Evolutionary conservation across 64 coral and sea anemone genomes (phyloP).

Genomic region (Stichodactyla mertensii): DNA sequence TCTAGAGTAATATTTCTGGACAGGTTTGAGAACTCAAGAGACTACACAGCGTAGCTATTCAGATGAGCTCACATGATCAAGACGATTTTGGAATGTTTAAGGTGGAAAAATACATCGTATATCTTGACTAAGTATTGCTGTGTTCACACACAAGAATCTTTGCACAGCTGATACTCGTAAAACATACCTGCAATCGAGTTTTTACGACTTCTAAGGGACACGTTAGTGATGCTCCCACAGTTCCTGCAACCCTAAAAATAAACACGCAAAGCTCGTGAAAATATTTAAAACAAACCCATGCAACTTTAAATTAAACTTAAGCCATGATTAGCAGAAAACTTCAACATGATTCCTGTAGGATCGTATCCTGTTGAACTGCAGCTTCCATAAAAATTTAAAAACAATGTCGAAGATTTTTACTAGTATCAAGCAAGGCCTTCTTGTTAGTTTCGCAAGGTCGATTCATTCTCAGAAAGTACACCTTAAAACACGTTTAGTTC

Average conservation of each 20-base stretch:
- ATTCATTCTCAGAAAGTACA: not conserved
- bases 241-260: slow-evolving; percentile 74
- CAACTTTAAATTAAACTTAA: too few species aligned
- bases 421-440: not conserved
- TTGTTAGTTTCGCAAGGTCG: not conserved
- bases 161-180: not conserved
- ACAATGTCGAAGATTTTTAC: not conserved
- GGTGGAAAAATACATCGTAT: not conserved
- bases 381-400: not conserved
- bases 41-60: too few species aligned
- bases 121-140: too few species aligned
- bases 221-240: slow-evolving; percentile 80
- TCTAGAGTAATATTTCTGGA: not conserved
- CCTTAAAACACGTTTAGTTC: not conserved
- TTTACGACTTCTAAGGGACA: slow-evolving; percentile 98
- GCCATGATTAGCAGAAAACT: too few species aligned
- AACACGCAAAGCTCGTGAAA: not conserved
- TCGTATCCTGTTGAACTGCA: not conserved
- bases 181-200: slow-evolving; percentile 90
- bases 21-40: not conserved
- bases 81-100: too few species aligned
- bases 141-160: not conserved
- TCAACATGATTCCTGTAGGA: not conserved
- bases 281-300: not conserved
- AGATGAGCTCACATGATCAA: too few species aligned